Conservation (phyloP, 2,888 invertebrate species). For the Lordiphosa andalusiaca region DNA sequence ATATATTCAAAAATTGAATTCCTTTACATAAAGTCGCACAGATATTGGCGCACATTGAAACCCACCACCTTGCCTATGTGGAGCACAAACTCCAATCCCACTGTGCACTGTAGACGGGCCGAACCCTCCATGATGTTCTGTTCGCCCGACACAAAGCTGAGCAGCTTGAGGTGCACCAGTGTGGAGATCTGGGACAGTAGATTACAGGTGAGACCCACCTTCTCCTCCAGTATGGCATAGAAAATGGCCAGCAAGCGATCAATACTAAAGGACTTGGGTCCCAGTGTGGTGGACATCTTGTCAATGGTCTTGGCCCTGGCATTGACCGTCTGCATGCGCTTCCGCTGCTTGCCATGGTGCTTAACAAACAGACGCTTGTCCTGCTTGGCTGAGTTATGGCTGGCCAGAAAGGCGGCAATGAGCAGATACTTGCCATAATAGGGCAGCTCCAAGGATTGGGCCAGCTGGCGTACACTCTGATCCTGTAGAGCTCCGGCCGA, state of each 20-base stretch:
- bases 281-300: slow-evolving; percentile 86
- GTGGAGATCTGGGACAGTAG: slow-evolving; percentile 93
- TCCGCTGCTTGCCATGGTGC: slow-evolving; percentile 87
- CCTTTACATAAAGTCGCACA: slow-evolving; percentile 84
- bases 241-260: slow-evolving; percentile 93
- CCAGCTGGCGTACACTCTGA: slow-evolving; percentile 82
- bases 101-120: slow-evolving; percentile 92
- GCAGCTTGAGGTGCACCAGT: slow-evolving; percentile 89
- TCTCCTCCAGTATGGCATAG: slow-evolving; percentile 92
- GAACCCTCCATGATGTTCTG: slow-evolving; percentile 86
- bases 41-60: slow-evolving; percentile 88
- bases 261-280: slow-evolving; percentile 91
- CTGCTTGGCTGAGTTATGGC: slow-evolving; percentile 93
- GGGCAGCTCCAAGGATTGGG: slow-evolving; percentile 89
- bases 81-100: slow-evolving; percentile 89
- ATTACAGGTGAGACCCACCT: slow-evolving; percentile 91
- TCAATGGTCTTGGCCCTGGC: slow-evolving; percentile 83
- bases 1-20: slow-evolving; percentile 77
- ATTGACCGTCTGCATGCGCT: slow-evolving; percentile 83
- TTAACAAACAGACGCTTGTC: slow-evolving; percentile 94
- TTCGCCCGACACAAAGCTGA: slow-evolving; percentile 86
- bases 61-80: slow-evolving; percentile 88
- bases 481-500: slow-evolving; percentile 37
- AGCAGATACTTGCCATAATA: slow-evolving; percentile 94
- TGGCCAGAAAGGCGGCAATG: slow-evolving; percentile 94